Percentiles rank a stretch among this genome's conserved stretches.
Evolutionary conservation across 2,888 invertebrate species (phyloP).

Genomic region (Oegoconia quadripuncta): DNA sequence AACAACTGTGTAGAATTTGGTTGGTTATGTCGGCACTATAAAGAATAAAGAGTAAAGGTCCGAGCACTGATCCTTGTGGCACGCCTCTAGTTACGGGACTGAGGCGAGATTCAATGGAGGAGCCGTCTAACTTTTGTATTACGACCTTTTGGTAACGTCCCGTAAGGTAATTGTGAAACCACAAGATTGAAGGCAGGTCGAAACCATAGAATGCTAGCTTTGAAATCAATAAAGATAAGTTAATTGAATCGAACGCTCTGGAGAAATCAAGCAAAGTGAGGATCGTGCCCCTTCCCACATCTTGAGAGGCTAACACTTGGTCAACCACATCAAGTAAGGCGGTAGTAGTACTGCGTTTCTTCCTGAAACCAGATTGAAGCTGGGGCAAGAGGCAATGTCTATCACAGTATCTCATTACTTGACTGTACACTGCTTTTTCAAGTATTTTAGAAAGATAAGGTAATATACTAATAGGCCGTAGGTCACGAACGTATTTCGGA

Average conservation of each 20-base stretch:
- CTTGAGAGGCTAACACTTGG: slow-evolving; percentile 23
- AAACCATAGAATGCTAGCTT: slow-evolving; percentile 18
- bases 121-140: background rate
- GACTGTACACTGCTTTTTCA: slow-evolving; percentile 16
- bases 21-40: no score
- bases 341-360: slow-evolving; percentile 31
- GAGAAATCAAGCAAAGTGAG: slow-evolving; percentile 28
- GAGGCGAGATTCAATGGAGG: background rate
- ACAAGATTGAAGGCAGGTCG: background rate
- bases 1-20: no score
- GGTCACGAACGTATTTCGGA: slow-evolving; percentile 5
- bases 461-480: slow-evolving; percentile 15
- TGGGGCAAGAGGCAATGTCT: slow-evolving; percentile 21
- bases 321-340: slow-evolving; percentile 26
- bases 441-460: slow-evolving; percentile 15
- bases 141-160: background rate
- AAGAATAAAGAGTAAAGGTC: no score
- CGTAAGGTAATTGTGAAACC: slow-evolving; percentile 7
- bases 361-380: no score
- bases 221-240: slow-evolving; percentile 19
- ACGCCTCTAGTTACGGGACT: background rate
- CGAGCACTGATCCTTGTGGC: slow-evolving; percentile 15
- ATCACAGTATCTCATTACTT: slow-evolving; percentile 21
- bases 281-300: slow-evolving; percentile 21
- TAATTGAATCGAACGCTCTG: slow-evolving; percentile 30